Base-by-base conservation (phyloP, 92 coral and sea anemone species). In the Muricea muricata region DNA sequence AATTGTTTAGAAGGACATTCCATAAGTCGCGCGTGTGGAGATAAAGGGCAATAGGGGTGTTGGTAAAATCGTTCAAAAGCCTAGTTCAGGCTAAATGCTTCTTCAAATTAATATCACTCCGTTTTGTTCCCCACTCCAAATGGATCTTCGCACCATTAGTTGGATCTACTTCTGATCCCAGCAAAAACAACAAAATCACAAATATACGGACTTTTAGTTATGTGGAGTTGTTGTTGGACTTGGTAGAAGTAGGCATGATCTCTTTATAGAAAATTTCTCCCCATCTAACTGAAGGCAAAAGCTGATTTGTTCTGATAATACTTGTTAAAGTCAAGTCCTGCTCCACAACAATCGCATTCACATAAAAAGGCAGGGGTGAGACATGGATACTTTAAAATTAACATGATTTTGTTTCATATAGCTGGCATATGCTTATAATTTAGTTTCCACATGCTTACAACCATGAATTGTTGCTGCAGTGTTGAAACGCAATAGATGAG, bases 171-270 rank as follows among this genome's bases (percentile, higher is more conserved):
- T n/a, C n/a, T n/a, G n/a, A n/a, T n/a, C n/a, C n/a, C n/a, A n/a
- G 91, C 70, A 89, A 42, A 85, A 42, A 91, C 88, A 47, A 91
- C 88, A 88, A 88, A 91, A 87, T 89, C 94, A 86, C 88, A 79
- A 79, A n/a, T n/a, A n/a, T 85, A 77, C 42, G 33, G 60, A 45
- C 40, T 71, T 42, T 52, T 74, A 66, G 84, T 69, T 56, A 72
- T 48, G 82, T 88, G 55, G 24, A 87, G 86, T 28, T 90, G 93
- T 56, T 90, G 93, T 54, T 90, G 91, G 23, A 77, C 88, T 47
- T 90, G 90, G 66, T 46, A 66, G 56, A 81, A 86, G 40, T 65
- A 73, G 9, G 31, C 32, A 24, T 84, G 87, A 37, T 72, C 34
- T 73, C 78, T 84, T 84, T 34, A 84, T 25, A 14, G 47, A 32